phyloP scores from a whole-genome alignment of 2,113 vertebrate species.

The Pseudonaja textilis region DNA sequence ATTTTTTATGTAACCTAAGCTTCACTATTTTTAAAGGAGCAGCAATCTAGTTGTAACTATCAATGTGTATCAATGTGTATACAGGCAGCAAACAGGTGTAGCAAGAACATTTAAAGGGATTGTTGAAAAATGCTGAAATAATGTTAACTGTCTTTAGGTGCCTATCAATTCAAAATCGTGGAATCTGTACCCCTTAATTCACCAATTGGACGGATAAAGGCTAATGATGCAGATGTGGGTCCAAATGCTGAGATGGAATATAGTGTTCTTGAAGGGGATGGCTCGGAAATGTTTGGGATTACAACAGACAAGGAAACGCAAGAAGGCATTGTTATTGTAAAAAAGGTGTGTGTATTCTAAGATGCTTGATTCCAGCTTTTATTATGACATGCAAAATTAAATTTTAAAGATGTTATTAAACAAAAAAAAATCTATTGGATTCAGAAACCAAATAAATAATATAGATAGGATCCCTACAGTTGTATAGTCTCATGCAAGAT shows the following conservation, averaged over 20 bases:
- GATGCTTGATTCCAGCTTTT: not conserved
- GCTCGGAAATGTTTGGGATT: slow-evolving; percentile 85
- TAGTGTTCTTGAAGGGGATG: slow-evolving; percentile 84
- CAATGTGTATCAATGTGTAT: not conserved
- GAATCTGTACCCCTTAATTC: slow-evolving; percentile 79
- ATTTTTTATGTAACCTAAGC: no score
- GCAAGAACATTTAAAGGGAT: not conserved
- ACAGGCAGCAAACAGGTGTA: not conserved
- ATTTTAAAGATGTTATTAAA: not conserved
- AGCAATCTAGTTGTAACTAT: fast-evolving
- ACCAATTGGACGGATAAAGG: slow-evolving; percentile 80
- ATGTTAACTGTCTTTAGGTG: slow-evolving; percentile 63
- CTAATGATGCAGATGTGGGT: slow-evolving; percentile 84
- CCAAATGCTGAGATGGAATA: slow-evolving; percentile 91
- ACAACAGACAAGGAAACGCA: slow-evolving; percentile 85
- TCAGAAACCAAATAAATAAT: not conserved
- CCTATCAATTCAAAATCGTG: slow-evolving; percentile 85
- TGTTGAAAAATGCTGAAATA: not conserved
- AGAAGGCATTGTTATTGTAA: slow-evolving; percentile 86
- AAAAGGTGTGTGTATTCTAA: slow-evolving; percentile 75
- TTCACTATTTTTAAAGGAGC: not conserved
- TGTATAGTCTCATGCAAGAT: not conserved
- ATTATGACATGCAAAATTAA: not conserved
- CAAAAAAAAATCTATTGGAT: not conserved
- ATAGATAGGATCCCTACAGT: not conserved